phyloP scores from a whole-genome alignment of 2,888 invertebrate genomes.

The Eudasyphora cyanicolor region DNA sequence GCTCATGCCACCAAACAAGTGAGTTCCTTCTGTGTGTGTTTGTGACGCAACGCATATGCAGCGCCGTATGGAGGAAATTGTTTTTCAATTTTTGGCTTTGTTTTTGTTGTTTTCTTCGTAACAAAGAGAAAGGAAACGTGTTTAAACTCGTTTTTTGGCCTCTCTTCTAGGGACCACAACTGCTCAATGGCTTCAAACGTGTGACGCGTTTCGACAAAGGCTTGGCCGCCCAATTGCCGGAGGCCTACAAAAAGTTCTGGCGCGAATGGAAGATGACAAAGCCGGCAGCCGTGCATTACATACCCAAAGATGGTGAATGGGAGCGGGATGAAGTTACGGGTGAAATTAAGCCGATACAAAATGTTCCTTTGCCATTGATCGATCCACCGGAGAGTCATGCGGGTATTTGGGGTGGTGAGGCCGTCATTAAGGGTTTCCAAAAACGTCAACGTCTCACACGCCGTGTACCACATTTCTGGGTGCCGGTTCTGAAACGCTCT shows the following conservation, averaged over 20 bases:
- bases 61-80: no score
- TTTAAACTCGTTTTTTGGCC: neutral
- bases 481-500: constrained; percentile 88
- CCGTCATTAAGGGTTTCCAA: constrained; percentile 92
- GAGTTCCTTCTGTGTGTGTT: constrained; percentile 53
- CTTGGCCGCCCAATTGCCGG: constrained; percentile 86
- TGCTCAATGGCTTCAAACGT: constrained; percentile 81
- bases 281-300: constrained; percentile 85
- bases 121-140: neutral
- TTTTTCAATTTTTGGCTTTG: neutral
- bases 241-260: constrained; percentile 92
- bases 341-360: constrained; percentile 87
- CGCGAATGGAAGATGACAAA: constrained; percentile 88
- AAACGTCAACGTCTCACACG: constrained; percentile 83
- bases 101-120: constrained; percentile 6
- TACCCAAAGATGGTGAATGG: constrained; percentile 88
- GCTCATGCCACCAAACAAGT: constrained; percentile 78
- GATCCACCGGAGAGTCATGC: constrained; percentile 89
- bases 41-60: constrained; percentile 74
- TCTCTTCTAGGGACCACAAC: constrained; percentile 73
- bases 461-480: constrained; percentile 92
- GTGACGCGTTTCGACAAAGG: constrained; percentile 84
- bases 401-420: constrained; percentile 99
- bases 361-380: constrained; percentile 87
- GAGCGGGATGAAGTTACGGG: constrained; percentile 87